Conservation (phyloP, 2,797 vertebrate genomes). For the Zalophus californianus region DNA sequence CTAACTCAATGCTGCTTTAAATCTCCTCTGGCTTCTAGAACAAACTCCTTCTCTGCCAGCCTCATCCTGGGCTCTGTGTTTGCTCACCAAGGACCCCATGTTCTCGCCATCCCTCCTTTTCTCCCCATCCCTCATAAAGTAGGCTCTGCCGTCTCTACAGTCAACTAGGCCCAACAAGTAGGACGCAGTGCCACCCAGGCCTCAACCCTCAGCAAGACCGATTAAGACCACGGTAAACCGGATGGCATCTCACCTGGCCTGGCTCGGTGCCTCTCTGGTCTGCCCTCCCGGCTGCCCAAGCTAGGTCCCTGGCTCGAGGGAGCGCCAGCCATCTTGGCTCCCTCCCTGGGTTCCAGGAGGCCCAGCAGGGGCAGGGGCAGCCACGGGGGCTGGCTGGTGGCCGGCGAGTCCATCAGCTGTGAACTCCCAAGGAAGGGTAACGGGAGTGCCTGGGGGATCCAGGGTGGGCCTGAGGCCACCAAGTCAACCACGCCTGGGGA, state of each 20-base stretch:
- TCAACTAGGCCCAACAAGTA: background rate
- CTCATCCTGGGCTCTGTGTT: background rate
- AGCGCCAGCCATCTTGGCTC: constrained; percentile 72
- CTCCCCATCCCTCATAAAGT: background rate
- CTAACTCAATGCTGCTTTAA: background rate
- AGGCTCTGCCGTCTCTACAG: no score
- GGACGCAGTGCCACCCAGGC: background rate
- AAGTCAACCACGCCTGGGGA: background rate
- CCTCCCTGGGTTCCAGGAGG: background rate
- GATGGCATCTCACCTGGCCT: background rate
- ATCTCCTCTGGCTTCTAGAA: background rate
- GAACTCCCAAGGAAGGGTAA: background rate
- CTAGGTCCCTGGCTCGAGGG: background rate
- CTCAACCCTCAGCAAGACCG: background rate
- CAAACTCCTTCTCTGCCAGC: background rate
- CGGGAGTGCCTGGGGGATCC: background rate
- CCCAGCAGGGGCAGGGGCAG: background rate
- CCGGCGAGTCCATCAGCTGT: background rate
- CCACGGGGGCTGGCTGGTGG: background rate
- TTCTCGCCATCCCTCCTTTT: background rate
- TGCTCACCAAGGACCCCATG: background rate
- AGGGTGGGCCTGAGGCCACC: background rate
- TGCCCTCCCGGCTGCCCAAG: background rate
- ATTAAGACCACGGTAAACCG: background rate
- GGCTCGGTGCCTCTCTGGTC: background rate